Evolutionary conservation across 2,113 vertebrate species (phyloP).

Genomic region (Peromyscus californicus): DNA sequence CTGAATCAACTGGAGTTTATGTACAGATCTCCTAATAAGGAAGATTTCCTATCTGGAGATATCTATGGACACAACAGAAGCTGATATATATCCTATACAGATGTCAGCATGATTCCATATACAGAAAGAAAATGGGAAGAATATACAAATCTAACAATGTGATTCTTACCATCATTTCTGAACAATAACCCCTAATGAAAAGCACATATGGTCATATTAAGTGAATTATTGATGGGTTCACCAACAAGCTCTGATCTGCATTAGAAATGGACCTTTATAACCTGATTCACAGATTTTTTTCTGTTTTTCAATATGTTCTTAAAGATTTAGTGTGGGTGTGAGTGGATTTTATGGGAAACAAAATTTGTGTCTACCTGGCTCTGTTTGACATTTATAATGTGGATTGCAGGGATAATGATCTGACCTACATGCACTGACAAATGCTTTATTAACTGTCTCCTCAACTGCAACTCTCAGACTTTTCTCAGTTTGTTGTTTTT

Average conservation of each 20-base stretch:
- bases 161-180: not conserved
- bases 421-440: not conserved
- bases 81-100: not conserved
- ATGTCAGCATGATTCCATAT: not conserved
- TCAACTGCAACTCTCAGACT: not conserved
- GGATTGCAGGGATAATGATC: not conserved
- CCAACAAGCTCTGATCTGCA: not conserved
- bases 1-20: not conserved
- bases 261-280: constrained; percentile 12
- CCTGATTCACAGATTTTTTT: not conserved
- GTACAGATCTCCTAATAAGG: not conserved
- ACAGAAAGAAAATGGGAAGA: not conserved
- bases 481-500: constrained; percentile 39
- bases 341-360: not conserved
- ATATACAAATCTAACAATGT: not conserved
- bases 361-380: not conserved
- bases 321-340: not conserved
- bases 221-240: constrained; percentile 24
- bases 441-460: constrained; percentile 23
- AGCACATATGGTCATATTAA: not conserved
- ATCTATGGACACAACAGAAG: not conserved
- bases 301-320: not conserved
- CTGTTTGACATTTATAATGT: not conserved
- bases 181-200: not conserved
- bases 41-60: not conserved